Conservation (phyloP, 2,113 vertebrate species). For the Todiramphus saurophagus region DNA sequence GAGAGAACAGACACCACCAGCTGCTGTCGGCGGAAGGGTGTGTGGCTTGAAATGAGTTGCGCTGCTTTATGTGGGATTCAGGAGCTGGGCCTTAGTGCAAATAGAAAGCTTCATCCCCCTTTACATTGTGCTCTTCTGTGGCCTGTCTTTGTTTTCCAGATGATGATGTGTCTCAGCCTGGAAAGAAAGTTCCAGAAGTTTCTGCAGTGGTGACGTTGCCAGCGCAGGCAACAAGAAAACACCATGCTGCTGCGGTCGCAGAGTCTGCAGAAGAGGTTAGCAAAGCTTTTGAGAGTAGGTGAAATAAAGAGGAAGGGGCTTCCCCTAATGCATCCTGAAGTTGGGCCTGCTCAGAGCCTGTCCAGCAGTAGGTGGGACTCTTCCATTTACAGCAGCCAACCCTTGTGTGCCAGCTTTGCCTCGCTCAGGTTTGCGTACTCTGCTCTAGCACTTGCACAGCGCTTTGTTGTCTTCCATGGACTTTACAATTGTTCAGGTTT, state of each 20-base stretch:
- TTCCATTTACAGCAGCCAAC: background rate
- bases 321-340: too few relatives aligned
- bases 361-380: background rate
- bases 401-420: background rate
- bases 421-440: background rate
- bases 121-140: background rate
- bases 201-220: slow-evolving; percentile 43
- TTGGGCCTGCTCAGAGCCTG: background rate
- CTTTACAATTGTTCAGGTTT: background rate
- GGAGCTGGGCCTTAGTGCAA: background rate
- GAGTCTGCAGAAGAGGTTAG: slow-evolving; percentile 67
- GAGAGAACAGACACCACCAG: too few relatives aligned
- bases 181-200: slow-evolving; percentile 19
- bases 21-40: background rate
- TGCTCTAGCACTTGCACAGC: background rate
- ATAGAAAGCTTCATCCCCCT: background rate
- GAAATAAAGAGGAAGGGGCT: background rate
- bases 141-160: slow-evolving; percentile 38
- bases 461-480: background rate
- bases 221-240: background rate
- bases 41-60: background rate
- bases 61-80: background rate
- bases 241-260: slow-evolving; percentile 6
- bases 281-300: background rate
- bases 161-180: background rate